These are phyloP conservation scores for Drosophila mettleri DNA, from an alignment of 2,888 invertebrate genomes.

Conservation along the genomic window DNA sequence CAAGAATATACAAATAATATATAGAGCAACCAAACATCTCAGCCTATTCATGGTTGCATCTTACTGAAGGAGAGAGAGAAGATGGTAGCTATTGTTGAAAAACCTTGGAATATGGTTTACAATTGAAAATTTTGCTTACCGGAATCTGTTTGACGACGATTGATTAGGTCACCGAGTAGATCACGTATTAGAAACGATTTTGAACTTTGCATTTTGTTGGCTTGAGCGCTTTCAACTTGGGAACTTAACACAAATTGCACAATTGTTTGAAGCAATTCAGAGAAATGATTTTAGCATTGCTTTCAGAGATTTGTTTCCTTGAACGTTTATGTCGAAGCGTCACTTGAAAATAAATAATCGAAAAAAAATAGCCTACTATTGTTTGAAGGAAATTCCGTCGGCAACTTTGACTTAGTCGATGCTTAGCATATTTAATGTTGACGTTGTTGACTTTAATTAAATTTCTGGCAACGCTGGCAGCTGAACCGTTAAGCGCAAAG, in stretches of 20 bases:
- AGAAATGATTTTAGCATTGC: conserved; percentile 18
- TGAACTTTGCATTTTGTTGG: conserved; percentile 86
- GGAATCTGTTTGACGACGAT: conserved; percentile 85
- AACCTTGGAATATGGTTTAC: no score
- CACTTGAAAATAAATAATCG: background rate
- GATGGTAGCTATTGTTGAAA: background rate
- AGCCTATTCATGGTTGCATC: background rate
- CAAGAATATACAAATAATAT: background rate
- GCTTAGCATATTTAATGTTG: conserved; percentile 17
- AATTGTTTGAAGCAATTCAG: conserved; percentile 8
- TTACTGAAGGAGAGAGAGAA: background rate
- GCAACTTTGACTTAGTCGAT: conserved; percentile 22
- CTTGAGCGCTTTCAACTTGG: background rate
- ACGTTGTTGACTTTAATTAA: conserved; percentile 36
- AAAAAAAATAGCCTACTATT: conserved; percentile 6
- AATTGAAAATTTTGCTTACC: conserved; percentile 82
- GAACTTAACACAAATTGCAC: conserved; percentile 1
- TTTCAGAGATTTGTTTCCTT: background rate
- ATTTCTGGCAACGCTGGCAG: conserved; percentile 54
- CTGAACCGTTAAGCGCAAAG: conserved; percentile 79
- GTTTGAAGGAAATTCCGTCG: conserved; percentile 13
- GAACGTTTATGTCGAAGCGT: background rate
- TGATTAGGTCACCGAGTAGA: conserved; percentile 89
- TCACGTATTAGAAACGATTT: conserved; percentile 95
- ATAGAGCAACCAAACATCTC: background rate